Base-by-base conservation (phyloP, 2,888 invertebrate species). In the Automeris io region DNA sequence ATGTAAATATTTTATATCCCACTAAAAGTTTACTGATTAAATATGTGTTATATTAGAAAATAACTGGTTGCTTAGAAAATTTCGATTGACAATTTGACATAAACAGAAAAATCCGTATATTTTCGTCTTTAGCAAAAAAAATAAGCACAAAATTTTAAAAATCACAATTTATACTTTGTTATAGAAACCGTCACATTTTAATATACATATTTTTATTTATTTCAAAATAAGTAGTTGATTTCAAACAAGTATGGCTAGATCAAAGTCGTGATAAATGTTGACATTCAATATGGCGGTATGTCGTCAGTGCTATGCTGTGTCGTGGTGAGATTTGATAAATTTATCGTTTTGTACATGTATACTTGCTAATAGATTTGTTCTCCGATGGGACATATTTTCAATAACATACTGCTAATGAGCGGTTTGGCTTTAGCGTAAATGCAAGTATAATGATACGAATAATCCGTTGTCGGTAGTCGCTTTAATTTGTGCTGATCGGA, bases 241-340 rank as follows among this genome's bases (percentile, higher is more conserved):
- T 48, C 45, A 51, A 49, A 52, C 55, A 56, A 69, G 61, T 63
- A 70, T 63, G 75, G 70, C 63, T 66, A 61, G 69, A 72, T 67
- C 67, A 63, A 66, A 79, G 70, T 73, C 68, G 72, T 75, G 73
- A 71, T 72, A 65, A 71, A 76, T 81, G 83, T 92, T 92, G 92
- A 93, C 92, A 93, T 92, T 92, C 92, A 94, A 94, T 92, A 95
- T 95, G 95, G 95, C 95, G 94, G 94, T 93, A 93, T 94, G 94
- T 94, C 93, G 93, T 93, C 93, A 93, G 94, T 95, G 95, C 93
- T 93, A 92, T 95, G 95, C 94, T 94, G 94, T 94, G 94, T 94
- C 94, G 94, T 94, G 95, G 94, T 94, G 91, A 93, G 94, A 93
- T 89, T 87, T 82, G 70, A 64, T 77, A 69, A 76, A 70, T 80